phyloP scores from a whole-genome alignment of 2,797 vertebrate genomes.

The Myoxocephalus aenaeus region DNA sequence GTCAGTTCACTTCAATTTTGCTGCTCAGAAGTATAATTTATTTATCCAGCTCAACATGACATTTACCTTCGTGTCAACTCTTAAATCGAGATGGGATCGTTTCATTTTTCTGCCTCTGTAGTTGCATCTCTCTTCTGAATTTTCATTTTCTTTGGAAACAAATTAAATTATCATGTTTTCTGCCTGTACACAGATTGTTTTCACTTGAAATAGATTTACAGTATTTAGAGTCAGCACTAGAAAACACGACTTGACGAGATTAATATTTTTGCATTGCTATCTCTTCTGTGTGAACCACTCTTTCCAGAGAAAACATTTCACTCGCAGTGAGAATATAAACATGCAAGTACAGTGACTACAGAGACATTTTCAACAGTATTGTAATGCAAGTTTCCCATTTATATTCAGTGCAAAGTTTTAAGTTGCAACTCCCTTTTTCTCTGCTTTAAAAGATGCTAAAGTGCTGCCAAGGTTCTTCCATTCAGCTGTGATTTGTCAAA shows the following conservation, averaged over 20 bases:
- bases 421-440: not conserved
- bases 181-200: not conserved
- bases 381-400: slow-evolving; percentile 16
- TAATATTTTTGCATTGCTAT: slow-evolving; percentile 26
- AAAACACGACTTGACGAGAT: slow-evolving; percentile 7
- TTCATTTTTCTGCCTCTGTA: not conserved
- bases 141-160: not conserved
- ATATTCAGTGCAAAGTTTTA: slow-evolving; percentile 28
- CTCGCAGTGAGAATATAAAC: slow-evolving; percentile 19
- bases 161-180: not conserved
- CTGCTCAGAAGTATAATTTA: not conserved
- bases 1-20: not conserved
- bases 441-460: slow-evolving; percentile 23
- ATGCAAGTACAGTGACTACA: slow-evolving; percentile 1
- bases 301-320: slow-evolving; percentile 17
- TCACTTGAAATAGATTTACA: not conserved
- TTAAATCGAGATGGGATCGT: not conserved
- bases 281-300: slow-evolving; percentile 16
- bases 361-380: not conserved
- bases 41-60: not conserved
- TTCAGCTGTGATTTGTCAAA: slow-evolving; percentile 37
- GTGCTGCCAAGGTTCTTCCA: slow-evolving; percentile 27
- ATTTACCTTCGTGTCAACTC: not conserved
- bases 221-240: not conserved
- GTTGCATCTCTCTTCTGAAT: not conserved